phyloP scores from a whole-genome alignment of 2,888 invertebrate species.

The Cerastoderma edule region DNA sequence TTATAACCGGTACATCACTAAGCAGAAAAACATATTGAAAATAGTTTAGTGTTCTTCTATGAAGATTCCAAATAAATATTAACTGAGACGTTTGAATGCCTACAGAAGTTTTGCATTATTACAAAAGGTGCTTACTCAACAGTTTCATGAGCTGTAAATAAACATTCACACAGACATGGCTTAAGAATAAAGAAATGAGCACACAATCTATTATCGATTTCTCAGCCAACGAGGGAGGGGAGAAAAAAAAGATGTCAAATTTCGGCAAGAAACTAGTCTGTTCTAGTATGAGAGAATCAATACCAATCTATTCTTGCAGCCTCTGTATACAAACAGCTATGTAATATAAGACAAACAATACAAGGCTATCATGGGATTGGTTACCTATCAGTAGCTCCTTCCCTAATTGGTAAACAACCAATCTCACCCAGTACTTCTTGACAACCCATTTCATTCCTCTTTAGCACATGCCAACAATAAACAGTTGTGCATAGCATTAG shows the following conservation, averaged over 20 bases:
- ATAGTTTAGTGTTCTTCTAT: too few relatives aligned
- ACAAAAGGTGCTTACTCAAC: too few relatives aligned
- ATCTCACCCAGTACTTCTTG: background rate
- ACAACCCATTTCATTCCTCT: background rate
- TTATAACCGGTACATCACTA: too few relatives aligned
- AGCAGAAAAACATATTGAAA: too few relatives aligned
- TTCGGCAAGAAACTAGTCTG: constrained; percentile 11
- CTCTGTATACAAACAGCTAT: constrained; percentile 15
- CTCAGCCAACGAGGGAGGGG: constrained; percentile 3
- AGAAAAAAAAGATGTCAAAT: constrained; percentile 20
- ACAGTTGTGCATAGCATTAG: too few relatives aligned
- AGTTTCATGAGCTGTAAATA: too few relatives aligned
- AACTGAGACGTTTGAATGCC: too few relatives aligned
- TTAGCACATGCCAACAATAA: background rate
- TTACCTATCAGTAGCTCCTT: background rate
- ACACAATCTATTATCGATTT: too few relatives aligned
- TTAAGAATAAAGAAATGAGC: too few relatives aligned
- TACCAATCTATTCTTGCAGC: constrained; percentile 21
- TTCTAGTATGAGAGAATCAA: background rate
- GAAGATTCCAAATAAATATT: too few relatives aligned
- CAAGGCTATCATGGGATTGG: background rate
- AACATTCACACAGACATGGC: too few relatives aligned
- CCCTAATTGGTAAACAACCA: background rate
- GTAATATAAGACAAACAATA: constrained; percentile 18
- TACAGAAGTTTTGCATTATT: too few relatives aligned